Percentiles rank a stretch among this genome's conserved stretches.
Evolutionary conservation across 2,888 invertebrate genomes (phyloP).

Genomic region (Drosophila mayaguana): DNA sequence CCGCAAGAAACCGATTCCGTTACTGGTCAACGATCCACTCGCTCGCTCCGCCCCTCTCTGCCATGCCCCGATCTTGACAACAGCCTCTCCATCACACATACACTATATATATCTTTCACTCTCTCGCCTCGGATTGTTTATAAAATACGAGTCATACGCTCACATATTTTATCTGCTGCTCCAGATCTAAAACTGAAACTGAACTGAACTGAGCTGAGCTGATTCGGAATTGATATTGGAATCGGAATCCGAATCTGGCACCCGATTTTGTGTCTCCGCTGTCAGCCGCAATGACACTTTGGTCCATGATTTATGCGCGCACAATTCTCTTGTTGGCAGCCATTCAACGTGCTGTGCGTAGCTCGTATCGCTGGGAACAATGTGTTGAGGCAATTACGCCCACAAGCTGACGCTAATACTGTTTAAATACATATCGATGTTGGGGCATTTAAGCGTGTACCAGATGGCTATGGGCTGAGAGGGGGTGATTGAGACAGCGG

Average conservation of each 20-base stretch:
- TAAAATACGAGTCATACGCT: conserved; percentile 53
- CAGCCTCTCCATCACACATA: conserved; percentile 7
- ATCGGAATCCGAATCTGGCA: conserved; percentile 66
- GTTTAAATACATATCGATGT: conserved; percentile 11
- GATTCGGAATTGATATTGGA: conserved; percentile 47
- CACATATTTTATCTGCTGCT: conserved; percentile 59
- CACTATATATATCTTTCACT: conserved; percentile 15
- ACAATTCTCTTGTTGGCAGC: conserved; percentile 58
- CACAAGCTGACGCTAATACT: conserved; percentile 51
- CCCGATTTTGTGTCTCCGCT: conserved; percentile 65
- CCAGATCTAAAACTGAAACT: conserved; percentile 53
- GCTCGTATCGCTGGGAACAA: conserved; percentile 32
- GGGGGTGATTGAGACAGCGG: conserved; percentile 17
- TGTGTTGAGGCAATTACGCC: conserved; percentile 77
- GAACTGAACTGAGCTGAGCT: conserved; percentile 40
- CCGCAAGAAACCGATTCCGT: conserved; percentile 17
- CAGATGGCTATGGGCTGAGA: conserved; percentile 3
- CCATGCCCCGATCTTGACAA: not conserved
- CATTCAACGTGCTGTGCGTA: conserved; percentile 64
- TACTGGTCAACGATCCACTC: conserved; percentile 15
- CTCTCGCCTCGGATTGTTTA: conserved; percentile 42
- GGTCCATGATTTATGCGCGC: conserved; percentile 69
- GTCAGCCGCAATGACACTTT: conserved; percentile 70
- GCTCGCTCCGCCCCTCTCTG: not conserved
- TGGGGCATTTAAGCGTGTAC: conserved; percentile 13